Base-by-base conservation (phyloP, 2,888 invertebrate genomes). In the Erebia epiphron region DNA sequence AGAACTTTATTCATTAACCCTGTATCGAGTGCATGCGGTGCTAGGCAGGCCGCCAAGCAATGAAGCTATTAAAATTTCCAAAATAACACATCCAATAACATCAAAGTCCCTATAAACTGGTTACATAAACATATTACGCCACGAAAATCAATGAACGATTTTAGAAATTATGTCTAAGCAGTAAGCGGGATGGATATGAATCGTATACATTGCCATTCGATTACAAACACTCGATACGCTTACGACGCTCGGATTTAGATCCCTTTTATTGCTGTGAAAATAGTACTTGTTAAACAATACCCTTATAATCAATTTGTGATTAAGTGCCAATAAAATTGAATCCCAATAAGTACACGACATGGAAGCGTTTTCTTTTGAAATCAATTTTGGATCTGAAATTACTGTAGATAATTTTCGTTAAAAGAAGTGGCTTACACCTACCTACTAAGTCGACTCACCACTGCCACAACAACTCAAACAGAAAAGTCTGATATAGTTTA, bases 171-270 rank as follows among this genome's bases (percentile, higher is more conserved):
- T 67, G 67, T 67, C 57, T 49, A 49, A 67, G 46, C 67, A 58
- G 58, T 67, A 70, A 66, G 66, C 61, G 62, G 61, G 50, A 69
- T 65, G 64, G 35, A 66, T 65, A 63, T 66, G 61, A 18, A 62
- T 67, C 60, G 65, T 57, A 69, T 64, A 67, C 71, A 63, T 60
- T 18, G 65, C 67, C 63, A 43, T 52, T 60, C 71, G 71, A 60
- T 73, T 71, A 73, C 67, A 71, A 73, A 73, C 69, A 73, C 67
- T 54, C 73, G 68, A 69, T 69, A 71, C 70, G 67, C 71, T 73
- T 65, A 65, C 66, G 75, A 67, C 64, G 71, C 61, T 73, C 70
- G 72, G 49, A 66, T 68, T 71, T 69, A 69, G 65, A 71, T 54
- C 62, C 57, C 50, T 58, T 70, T 70, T 70, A 73, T 63, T 68